Evolutionary conservation across 2,113 vertebrate species (phyloP).

Genomic region (Fukomys damarensis): DNA sequence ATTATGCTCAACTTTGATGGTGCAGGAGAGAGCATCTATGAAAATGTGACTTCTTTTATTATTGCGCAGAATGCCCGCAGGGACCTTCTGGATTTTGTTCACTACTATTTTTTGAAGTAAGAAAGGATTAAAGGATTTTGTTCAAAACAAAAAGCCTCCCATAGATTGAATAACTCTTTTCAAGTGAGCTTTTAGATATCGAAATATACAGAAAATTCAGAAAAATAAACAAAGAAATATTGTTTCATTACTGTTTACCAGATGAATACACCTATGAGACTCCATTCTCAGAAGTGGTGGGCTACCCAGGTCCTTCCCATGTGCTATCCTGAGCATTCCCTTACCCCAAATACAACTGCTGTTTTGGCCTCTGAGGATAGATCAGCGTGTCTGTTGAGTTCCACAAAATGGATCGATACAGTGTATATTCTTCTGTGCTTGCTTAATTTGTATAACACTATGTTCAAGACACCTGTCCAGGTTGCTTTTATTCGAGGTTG

Average conservation of each 20-base stretch:
- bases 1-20: neutral
- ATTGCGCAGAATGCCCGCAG: neutral
- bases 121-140: slow-evolving; percentile 44
- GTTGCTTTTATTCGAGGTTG: neutral
- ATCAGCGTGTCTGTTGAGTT: neutral
- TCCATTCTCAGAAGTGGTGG: neutral
- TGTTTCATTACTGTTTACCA: neutral
- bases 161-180: slow-evolving; percentile 11
- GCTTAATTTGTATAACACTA: neutral
- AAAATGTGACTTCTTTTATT: slow-evolving; percentile 1
- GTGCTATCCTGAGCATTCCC: too few relatives aligned
- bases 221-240: neutral
- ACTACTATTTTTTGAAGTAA: neutral
- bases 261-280: neutral
- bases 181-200: neutral
- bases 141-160: neutral
- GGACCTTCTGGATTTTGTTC: neutral
- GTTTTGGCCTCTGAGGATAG: neutral
- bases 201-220: neutral
- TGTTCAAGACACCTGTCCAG: neutral
- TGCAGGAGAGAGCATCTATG: neutral
- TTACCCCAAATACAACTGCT: neutral
- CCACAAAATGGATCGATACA: neutral
- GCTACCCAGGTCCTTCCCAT: neutral
- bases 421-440: neutral